Conservation (phyloP, 1,140 invertebrate genomes). For the Lanistes nyassanus region DNA sequence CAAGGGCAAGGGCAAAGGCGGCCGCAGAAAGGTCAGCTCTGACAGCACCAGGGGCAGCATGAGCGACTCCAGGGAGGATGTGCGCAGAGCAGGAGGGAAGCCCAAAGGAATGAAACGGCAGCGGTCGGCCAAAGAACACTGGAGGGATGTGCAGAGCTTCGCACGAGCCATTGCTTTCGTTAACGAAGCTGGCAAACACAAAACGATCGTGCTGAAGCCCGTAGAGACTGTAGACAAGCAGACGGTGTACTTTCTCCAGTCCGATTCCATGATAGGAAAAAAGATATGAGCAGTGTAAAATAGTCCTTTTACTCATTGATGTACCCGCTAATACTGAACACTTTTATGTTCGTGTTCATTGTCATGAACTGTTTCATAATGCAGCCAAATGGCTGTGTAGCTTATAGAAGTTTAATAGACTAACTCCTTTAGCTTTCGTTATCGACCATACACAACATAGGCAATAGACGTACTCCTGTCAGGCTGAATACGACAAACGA, state of each 20-base stretch:
- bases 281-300: no score
- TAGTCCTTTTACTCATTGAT: no score
- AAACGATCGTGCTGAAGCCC: conserved; percentile 29
- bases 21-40: not conserved
- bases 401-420: not conserved
- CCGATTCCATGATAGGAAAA: not conserved
- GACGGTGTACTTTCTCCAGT: not conserved
- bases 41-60: not conserved
- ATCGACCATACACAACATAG: not conserved
- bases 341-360: no score
- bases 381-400: not conserved
- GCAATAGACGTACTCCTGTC: not conserved
- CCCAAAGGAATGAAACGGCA: not conserved
- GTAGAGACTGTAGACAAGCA: not conserved
- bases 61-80: conserved; percentile 2
- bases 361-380: no score
- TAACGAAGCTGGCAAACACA: conserved; percentile 27
- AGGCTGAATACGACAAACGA: not conserved
- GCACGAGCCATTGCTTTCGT: conserved; percentile 26
- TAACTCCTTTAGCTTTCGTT: not conserved
- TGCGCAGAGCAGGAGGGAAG: not conserved
- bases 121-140: conserved; percentile 21
- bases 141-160: conserved; percentile 23
- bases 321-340: no score
- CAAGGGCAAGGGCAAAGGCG: not conserved